Evolutionary conservation across 1,140 invertebrate species (phyloP).

Genomic region (Notospermus geniculatus): DNA sequence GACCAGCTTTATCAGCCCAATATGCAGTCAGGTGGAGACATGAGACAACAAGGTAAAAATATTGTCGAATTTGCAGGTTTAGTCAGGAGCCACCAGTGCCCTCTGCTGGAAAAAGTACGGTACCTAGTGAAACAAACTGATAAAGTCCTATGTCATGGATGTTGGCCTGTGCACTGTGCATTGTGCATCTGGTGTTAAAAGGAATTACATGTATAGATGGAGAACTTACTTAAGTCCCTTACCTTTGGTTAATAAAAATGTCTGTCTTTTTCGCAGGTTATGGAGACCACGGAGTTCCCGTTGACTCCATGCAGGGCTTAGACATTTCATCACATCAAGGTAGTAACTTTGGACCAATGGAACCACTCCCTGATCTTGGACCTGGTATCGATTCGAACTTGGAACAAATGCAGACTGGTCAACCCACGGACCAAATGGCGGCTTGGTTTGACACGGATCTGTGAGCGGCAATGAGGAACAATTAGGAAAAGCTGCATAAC

Average conservation of each 20-base stretch:
- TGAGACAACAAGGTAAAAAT: conserved; percentile 3
- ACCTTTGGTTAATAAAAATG: neutral
- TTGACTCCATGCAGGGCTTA: conserved; percentile 93
- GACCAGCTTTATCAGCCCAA: conserved; percentile 71
- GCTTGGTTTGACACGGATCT: conserved; percentile 97
- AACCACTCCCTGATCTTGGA: conserved; percentile 77
- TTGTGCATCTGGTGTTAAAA: too few relatives aligned
- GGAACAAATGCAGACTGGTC: conserved; percentile 69
- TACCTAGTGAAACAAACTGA: too few relatives aligned
- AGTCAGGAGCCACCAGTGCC: too few relatives aligned
- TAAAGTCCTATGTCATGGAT: too few relatives aligned
- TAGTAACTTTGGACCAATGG: conserved; percentile 72
- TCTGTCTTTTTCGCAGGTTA: conserved; percentile 67
- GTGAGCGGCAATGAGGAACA: conserved; percentile 56
- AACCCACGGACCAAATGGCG: conserved; percentile 75
- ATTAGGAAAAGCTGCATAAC: too few relatives aligned
- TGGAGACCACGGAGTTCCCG: conserved; percentile 82
- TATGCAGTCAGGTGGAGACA: neutral
- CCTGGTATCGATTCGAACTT: conserved; percentile 64
- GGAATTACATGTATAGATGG: neutral
- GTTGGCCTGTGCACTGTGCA: too few relatives aligned
- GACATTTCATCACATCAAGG: conserved; percentile 75
- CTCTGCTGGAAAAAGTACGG: too few relatives aligned
- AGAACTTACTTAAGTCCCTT: too few relatives aligned
- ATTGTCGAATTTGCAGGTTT: conserved; percentile 64